Conservation (phyloP, 2,888 invertebrate species). For the Drosophila imparisetae region DNA sequence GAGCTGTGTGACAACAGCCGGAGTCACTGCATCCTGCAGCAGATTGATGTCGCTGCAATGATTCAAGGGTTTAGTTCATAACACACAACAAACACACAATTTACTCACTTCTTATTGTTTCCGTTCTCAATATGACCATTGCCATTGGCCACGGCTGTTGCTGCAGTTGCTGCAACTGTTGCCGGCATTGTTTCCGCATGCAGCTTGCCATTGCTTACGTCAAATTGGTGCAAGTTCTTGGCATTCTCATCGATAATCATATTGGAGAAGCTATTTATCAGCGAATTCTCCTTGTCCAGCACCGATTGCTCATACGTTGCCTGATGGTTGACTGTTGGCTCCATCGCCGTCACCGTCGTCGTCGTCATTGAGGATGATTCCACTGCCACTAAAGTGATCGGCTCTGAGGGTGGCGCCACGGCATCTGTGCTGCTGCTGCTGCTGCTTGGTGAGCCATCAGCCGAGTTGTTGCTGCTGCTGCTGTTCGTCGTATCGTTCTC, state of each 20-base stretch:
- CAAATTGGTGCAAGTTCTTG: slow-evolving; percentile 82
- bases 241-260: slow-evolving; percentile 84
- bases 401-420: slow-evolving; percentile 45
- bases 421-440: slow-evolving; percentile 65
- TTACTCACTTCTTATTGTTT: slow-evolving; percentile 84
- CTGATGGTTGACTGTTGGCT: slow-evolving; percentile 76
- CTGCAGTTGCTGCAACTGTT: slow-evolving; percentile 1
- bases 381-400: slow-evolving; percentile 10
- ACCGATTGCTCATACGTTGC: slow-evolving; percentile 84
- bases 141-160: slow-evolving; percentile 81
- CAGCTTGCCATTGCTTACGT: slow-evolving; percentile 83
- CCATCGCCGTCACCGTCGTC: slow-evolving; percentile 7
- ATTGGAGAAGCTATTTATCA: slow-evolving; percentile 84
- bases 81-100: background rate
- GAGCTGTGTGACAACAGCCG: slow-evolving; percentile 82
- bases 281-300: slow-evolving; percentile 84
- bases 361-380: background rate
- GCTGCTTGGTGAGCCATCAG: slow-evolving; percentile 62
- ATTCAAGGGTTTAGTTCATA: slow-evolving; percentile 17
- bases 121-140: slow-evolving; percentile 85
- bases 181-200: slow-evolving; percentile 58
- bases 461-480: slow-evolving; percentile 57
- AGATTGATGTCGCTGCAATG: slow-evolving; percentile 82
- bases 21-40: slow-evolving; percentile 82
- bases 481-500: slow-evolving; percentile 59